phyloP scores from a whole-genome alignment of 2,888 invertebrate genomes.

The Caenorhabditis doughertyi region DNA sequence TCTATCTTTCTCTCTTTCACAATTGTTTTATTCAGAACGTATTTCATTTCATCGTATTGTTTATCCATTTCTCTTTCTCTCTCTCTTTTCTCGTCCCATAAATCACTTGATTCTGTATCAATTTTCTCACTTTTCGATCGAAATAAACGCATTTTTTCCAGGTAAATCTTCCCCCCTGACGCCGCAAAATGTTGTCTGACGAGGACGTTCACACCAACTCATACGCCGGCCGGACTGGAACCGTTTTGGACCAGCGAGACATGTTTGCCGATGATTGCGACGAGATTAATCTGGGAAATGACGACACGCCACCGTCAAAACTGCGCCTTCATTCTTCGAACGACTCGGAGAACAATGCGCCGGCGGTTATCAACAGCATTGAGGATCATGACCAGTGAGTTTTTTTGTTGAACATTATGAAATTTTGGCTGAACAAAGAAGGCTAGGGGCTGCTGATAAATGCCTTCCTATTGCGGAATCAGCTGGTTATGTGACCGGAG shows the following conservation, averaged over 20 bases:
- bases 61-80: constrained; percentile 3
- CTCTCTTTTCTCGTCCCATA: neutral
- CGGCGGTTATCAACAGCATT: constrained; percentile 50
- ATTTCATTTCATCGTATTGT: constrained; percentile 26
- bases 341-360: neutral
- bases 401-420: constrained; percentile 6
- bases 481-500: too few species aligned
- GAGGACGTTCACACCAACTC: constrained; percentile 33
- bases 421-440: too few species aligned
- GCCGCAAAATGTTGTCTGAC: constrained; percentile 49
- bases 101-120: neutral
- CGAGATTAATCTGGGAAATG: constrained; percentile 61
- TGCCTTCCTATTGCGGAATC: too few species aligned
- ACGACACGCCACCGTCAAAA: constrained; percentile 56
- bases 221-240: constrained; percentile 29
- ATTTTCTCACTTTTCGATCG: neutral
- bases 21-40: constrained; percentile 18
- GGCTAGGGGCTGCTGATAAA: too few species aligned
- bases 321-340: constrained; percentile 31
- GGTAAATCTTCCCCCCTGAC: neutral
- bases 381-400: constrained; percentile 63
- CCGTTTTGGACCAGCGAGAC: constrained; percentile 10
- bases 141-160: neutral
- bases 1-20: neutral
- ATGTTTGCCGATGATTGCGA: constrained; percentile 58